phyloP scores from a whole-genome alignment of 1,140 invertebrate species.

The Nephila pilipes region DNA sequence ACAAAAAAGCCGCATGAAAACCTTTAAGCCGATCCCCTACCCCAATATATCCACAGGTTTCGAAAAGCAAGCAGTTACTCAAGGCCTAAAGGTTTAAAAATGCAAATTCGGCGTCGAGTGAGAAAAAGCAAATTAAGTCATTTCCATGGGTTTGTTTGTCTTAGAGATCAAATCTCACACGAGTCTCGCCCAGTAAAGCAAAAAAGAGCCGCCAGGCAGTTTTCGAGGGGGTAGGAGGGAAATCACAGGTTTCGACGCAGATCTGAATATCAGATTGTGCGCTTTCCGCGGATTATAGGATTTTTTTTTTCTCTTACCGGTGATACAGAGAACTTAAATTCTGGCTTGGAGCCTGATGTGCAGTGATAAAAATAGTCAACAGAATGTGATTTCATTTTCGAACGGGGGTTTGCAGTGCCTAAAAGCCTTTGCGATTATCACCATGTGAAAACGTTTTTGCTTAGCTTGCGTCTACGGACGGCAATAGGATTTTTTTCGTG shows the following conservation, averaged over 20 bases:
- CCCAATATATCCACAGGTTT: conserved; percentile 74
- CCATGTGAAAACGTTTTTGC: conserved; percentile 36
- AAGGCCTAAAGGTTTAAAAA: conserved; percentile 76
- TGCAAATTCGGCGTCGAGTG: conserved; percentile 65
- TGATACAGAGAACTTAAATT: conserved; percentile 69
- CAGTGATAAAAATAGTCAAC: conserved; percentile 70
- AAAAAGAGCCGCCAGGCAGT: conserved; percentile 18
- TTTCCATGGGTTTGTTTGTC: conserved; percentile 76
- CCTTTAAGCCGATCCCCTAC: conserved; percentile 68
- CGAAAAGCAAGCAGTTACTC: conserved; percentile 73
- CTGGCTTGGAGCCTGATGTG: conserved; percentile 68
- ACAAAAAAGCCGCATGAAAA: conserved; percentile 53
- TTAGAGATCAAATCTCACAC: conserved; percentile 72
- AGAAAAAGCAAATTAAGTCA: conserved; percentile 76
- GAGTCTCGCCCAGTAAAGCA: conserved; percentile 10
- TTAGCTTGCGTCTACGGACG: not conserved
- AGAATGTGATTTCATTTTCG: conserved; percentile 57
- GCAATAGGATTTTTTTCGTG: too few relatives aligned
- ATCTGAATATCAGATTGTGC: conserved; percentile 77
- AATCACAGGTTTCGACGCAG: conserved; percentile 36
- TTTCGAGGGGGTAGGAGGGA: not conserved
- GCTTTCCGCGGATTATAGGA: conserved; percentile 54
- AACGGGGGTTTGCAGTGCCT: not conserved
- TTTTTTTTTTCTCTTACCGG: conserved; percentile 44
- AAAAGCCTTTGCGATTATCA: conserved; percentile 56